Percentiles rank a stretch among this genome's conserved stretches.
Evolutionary conservation across 2,113 vertebrate species (phyloP).

Genomic region (Pardalotus punctatus): DNA sequence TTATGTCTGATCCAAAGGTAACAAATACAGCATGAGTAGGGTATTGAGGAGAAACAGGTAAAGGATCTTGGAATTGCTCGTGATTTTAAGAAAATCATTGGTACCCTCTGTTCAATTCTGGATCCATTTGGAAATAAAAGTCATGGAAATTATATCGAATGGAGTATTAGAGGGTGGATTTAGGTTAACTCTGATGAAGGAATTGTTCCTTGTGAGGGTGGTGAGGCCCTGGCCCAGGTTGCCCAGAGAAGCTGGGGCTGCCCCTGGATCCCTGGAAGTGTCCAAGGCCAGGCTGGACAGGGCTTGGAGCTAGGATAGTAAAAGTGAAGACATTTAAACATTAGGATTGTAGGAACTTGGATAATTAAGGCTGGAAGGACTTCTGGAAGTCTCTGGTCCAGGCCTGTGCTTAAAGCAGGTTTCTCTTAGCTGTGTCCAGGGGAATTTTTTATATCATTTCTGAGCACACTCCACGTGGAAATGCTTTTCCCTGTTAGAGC

Average conservation of each 20-base stretch:
- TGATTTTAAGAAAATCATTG: background rate
- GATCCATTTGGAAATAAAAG: background rate
- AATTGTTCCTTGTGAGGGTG: background rate
- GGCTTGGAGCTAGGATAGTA: background rate
- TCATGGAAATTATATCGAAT: background rate
- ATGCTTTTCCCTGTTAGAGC: background rate
- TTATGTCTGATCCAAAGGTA: background rate
- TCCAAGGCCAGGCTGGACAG: fast-evolving
- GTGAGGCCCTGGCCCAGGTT: fast-evolving
- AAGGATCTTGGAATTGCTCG: background rate
- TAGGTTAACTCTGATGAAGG: background rate
- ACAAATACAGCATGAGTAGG: fast-evolving
- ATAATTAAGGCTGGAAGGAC: background rate
- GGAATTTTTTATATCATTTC: background rate
- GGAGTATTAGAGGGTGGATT: background rate
- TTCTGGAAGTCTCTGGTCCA: background rate
- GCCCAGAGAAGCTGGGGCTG: background rate
- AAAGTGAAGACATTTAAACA: background rate
- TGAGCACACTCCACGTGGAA: background rate
- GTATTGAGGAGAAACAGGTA: background rate
- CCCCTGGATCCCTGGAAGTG: background rate
- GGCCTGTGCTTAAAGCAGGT: background rate
- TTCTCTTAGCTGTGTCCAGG: background rate
- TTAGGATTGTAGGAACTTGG: background rate
- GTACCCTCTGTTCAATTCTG: background rate